These are phyloP conservation scores for Acanthochromis polyacanthus DNA, from an alignment of 2,113 vertebrate genomes.

Conservation along the genomic window DNA sequence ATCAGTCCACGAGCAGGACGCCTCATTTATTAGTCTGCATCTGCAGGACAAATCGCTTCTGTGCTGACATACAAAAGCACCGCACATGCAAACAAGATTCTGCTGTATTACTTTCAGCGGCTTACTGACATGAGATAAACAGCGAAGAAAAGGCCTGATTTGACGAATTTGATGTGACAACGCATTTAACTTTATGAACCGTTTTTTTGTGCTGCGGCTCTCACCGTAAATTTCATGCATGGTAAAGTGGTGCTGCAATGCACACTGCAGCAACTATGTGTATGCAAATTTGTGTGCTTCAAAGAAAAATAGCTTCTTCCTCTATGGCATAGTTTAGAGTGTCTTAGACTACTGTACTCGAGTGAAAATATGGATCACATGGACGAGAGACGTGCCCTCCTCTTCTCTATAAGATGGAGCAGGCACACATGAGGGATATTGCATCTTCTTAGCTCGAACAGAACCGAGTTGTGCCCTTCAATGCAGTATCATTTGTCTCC, in stretches of 20 bases:
- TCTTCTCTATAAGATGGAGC: conserved; percentile 27
- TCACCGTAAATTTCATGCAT: conserved; percentile 30
- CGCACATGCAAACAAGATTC: conserved; percentile 44
- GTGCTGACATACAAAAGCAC: conserved; percentile 65
- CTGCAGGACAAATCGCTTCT: conserved; percentile 79
- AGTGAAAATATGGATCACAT: conserved; percentile 51
- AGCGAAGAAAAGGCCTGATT: conserved; percentile 39
- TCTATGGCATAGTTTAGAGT: conserved; percentile 33
- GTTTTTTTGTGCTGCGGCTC: conserved; percentile 10
- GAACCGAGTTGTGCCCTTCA: conserved; percentile 59
- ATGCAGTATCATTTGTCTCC: conserved; percentile 72
- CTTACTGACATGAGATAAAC: conserved; percentile 44
- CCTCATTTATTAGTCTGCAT: conserved; percentile 81
- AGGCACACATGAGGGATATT: conserved; percentile 44
- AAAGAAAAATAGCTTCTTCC: conserved; percentile 56
- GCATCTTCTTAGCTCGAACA: conserved; percentile 44
- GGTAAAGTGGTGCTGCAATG: conserved; percentile 35
- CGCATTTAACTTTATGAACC: conserved; percentile 34
- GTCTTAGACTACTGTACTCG: conserved; percentile 27
- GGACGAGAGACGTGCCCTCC: conserved; percentile 46
- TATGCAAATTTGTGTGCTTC: conserved; percentile 62
- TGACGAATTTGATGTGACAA: conserved; percentile 38
- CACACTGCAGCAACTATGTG: conserved; percentile 54
- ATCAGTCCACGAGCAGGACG: conserved; percentile 74
- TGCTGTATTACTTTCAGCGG: conserved; percentile 6